Conservation (phyloP, 2,888 invertebrate species). For the Trachelus iudaicus region DNA sequence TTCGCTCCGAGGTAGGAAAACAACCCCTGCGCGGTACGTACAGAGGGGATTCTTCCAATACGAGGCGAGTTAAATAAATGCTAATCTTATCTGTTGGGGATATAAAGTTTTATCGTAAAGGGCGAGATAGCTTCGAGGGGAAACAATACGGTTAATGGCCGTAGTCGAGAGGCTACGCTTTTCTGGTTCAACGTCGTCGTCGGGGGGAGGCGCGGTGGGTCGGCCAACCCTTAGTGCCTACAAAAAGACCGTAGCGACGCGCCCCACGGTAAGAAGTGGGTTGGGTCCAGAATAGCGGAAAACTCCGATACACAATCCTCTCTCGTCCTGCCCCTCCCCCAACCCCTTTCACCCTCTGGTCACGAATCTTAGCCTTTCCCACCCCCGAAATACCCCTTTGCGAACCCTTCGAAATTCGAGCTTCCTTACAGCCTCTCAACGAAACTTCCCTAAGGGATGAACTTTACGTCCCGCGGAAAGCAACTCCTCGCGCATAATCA, state of each 20-base stretch:
- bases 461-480: constrained; percentile 20
- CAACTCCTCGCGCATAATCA: not conserved
- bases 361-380: not conserved
- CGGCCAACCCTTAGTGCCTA: constrained; percentile 22
- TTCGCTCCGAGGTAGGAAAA: not conserved
- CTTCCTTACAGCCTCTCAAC: constrained; percentile 8
- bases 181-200: constrained; percentile 11
- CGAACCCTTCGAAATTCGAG: not conserved
- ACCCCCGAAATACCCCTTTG: not conserved
- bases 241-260: constrained; percentile 28
- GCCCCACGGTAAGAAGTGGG: constrained; percentile 22
- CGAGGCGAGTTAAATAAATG: constrained; percentile 27
- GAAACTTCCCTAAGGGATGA: constrained; percentile 35
- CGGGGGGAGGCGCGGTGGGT: constrained; percentile 7
- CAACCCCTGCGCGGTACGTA: not conserved
- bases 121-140: constrained; percentile 31
- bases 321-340: constrained; percentile 21
- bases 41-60: not conserved
- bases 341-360: constrained; percentile 26
- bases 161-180: constrained; percentile 29
- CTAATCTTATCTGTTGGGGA: constrained; percentile 38
- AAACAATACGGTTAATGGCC: constrained; percentile 49
- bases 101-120: constrained; percentile 37
- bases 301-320: constrained; percentile 39
- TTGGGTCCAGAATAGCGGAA: constrained; percentile 34